Conservation (phyloP, 2,113 vertebrate species). For the Beaufortia kweichowensis region DNA sequence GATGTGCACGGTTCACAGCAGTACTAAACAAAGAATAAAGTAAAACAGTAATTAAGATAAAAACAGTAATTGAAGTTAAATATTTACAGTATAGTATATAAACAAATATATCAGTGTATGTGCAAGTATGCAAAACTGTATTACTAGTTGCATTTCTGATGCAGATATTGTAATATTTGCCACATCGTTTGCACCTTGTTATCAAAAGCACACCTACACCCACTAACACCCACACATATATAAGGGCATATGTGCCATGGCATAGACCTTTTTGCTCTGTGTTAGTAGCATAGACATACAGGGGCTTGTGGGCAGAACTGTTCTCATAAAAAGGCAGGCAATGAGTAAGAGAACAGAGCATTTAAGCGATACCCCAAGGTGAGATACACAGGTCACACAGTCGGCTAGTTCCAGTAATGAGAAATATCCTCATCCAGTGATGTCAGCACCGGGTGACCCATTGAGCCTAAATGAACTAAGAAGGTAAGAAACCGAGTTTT, state of each 20-base stretch:
- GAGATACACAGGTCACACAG: slow-evolving; percentile 31
- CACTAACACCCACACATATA: background rate
- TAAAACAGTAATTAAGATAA: no score
- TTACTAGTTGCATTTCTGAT: no score
- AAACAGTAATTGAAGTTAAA: no score
- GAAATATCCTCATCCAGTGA: slow-evolving; percentile 4
- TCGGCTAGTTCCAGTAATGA: background rate
- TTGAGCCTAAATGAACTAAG: background rate
- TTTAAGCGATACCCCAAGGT: slow-evolving; percentile 25
- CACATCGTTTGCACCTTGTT: slow-evolving; percentile 5
- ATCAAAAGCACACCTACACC: slow-evolving; percentile 20
- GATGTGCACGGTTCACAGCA: no score
- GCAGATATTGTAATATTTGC: background rate
- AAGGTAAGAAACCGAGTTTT: slow-evolving; percentile 36
- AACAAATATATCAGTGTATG: no score
- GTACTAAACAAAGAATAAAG: no score
- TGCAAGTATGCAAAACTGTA: no score
- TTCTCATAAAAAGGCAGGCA: slow-evolving; percentile 43
- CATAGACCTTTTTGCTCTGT: slow-evolving; percentile 24
- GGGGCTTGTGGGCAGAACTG: slow-evolving; percentile 49
- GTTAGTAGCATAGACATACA: slow-evolving; percentile 18
- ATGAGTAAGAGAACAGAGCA: slow-evolving; percentile 24
- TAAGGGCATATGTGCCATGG: slow-evolving; percentile 50
- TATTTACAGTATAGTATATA: no score
- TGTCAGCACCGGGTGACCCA: background rate